phyloP scores from a whole-genome alignment of 1,140 invertebrate species.

The Asobara japonica region DNA sequence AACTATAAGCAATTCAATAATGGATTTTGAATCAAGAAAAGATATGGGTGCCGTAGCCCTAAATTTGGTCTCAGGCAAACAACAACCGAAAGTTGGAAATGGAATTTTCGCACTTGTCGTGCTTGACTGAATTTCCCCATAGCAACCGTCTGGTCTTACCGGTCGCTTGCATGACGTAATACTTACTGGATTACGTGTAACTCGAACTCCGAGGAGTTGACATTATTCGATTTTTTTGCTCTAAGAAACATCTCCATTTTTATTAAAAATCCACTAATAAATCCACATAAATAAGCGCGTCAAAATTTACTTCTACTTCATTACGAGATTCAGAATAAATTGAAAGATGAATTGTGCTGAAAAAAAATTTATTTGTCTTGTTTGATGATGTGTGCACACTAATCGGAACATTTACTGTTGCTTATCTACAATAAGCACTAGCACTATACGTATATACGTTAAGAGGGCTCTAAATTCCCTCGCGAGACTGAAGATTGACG shows the following conservation, averaged over 20 bases:
- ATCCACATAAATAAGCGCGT: background rate
- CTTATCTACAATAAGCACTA: background rate
- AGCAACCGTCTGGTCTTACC: background rate
- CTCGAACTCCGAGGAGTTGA: background rate
- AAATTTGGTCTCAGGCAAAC: background rate
- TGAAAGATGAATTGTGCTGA: too few relatives aligned
- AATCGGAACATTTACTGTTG: background rate
- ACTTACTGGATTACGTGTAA: background rate
- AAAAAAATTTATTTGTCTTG: too few relatives aligned
- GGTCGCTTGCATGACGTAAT: background rate
- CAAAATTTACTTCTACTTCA: too few relatives aligned
- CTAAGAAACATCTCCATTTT: too few relatives aligned
- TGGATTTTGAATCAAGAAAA: too few relatives aligned
- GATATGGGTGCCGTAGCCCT: too few relatives aligned
- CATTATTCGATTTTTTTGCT: background rate
- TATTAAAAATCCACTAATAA: background rate
- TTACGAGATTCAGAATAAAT: too few relatives aligned
- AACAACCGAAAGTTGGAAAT: background rate
- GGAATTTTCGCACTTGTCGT: background rate
- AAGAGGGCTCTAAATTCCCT: background rate
- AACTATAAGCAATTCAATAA: too few relatives aligned
- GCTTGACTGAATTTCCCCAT: background rate
- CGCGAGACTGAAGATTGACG: background rate
- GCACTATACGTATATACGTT: background rate
- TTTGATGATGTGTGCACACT: too few relatives aligned